Evolutionary conservation across 2,797 vertebrate genomes (phyloP).

Genomic region (Holocentrus rufus): DNA sequence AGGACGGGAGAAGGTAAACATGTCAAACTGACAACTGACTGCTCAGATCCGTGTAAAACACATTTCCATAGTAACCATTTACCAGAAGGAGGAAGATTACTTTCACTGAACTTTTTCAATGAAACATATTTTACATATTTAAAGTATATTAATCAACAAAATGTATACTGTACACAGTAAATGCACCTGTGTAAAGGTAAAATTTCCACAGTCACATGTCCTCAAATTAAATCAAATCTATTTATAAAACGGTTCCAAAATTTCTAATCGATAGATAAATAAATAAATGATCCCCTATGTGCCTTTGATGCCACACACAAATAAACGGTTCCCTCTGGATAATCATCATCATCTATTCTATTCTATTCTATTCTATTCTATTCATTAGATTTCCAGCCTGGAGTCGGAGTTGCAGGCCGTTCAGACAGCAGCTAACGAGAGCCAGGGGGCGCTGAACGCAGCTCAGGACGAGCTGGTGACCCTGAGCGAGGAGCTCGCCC

Average conservation of each 20-base stretch:
- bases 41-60: background rate
- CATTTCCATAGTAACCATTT: no score
- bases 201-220: background rate
- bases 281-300: no score
- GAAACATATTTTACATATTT: no score
- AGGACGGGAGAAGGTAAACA: slow-evolving; percentile 84
- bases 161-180: background rate
- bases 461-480: slow-evolving; percentile 95
- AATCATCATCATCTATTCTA: no score
- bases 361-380: background rate
- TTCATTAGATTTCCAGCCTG: slow-evolving; percentile 70
- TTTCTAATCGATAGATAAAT: no score
- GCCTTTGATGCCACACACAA: no score
- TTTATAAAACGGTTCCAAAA: background rate
- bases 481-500: slow-evolving; percentile 95
- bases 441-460: slow-evolving; percentile 87
- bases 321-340: no score
- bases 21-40: no score
- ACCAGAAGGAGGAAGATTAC: no score
- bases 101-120: no score
- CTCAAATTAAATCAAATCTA: background rate
- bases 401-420: slow-evolving; percentile 87
- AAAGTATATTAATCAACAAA: background rate
- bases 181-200: no score
- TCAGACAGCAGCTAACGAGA: slow-evolving; percentile 84